Conservation (phyloP, 35 echinoderm and acorn worm species). For the Stichopus chloronotus region DNA sequence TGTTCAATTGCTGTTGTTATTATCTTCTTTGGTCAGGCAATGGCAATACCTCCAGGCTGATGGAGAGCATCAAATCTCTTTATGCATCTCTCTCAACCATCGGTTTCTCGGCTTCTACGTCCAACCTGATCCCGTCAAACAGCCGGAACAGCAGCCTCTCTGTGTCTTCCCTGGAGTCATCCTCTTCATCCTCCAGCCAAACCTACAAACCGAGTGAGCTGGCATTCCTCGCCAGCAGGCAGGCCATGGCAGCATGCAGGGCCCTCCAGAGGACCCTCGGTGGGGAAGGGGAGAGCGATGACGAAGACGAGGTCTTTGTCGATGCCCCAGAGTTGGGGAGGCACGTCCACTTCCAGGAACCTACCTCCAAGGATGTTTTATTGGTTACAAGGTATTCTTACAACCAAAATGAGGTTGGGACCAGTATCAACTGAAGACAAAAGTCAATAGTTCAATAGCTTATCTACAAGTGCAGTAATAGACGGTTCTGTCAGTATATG, state of each 20-base stretch:
- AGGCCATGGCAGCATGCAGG: background rate
- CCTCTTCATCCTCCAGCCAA: background rate
- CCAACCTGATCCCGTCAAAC: constrained; percentile 14
- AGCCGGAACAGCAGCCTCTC: background rate
- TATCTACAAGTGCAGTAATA: background rate
- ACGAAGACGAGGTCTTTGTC: constrained; percentile 11
- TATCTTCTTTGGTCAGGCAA: background rate
- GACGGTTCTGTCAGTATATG: background rate
- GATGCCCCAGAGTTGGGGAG: background rate
- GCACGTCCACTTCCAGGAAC: constrained; percentile 44
- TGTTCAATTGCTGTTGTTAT: background rate
- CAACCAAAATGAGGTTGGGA: constrained; percentile 20
- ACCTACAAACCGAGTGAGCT: constrained; percentile 20
- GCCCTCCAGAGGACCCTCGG: constrained; percentile 23
- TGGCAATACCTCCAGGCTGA: background rate
- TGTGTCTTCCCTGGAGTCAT: background rate
- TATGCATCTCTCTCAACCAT: constrained; percentile 6
- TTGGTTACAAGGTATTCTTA: constrained; percentile 43
- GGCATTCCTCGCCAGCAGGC: constrained; percentile 19
- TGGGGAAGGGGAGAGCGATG: background rate
- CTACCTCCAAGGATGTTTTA: constrained; percentile 47
- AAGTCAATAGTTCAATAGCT: background rate
- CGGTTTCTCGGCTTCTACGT: constrained; percentile 9
- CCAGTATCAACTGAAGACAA: background rate
- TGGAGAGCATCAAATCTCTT: constrained; percentile 6